Conservation (phyloP, 2,888 invertebrate species). For the Megamerina dolium region DNA sequence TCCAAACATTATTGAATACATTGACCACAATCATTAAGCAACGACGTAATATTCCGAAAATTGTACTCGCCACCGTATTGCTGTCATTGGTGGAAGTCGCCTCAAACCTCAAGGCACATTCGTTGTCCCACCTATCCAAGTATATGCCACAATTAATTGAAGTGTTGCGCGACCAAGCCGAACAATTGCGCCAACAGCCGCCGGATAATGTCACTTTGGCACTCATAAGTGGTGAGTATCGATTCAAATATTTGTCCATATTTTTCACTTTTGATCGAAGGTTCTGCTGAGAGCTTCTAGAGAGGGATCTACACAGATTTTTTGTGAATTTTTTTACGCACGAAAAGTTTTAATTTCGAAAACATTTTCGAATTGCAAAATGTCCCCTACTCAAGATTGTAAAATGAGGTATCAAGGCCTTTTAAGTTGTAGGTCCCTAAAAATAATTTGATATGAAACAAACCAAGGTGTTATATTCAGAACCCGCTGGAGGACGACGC, state of each 20-base stretch:
- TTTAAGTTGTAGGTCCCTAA: too few relatives aligned
- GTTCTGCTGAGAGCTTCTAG: too few relatives aligned
- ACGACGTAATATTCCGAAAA: constrained; percentile 35
- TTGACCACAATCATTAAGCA: constrained; percentile 53
- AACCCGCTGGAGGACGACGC: too few relatives aligned
- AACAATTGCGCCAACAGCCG: constrained; percentile 29
- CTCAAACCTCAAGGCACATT: constrained; percentile 66
- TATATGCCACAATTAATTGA: constrained; percentile 72
- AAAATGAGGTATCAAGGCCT: too few relatives aligned
- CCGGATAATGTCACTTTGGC: constrained; percentile 41
- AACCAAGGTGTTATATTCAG: too few relatives aligned
- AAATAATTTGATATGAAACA: too few relatives aligned
- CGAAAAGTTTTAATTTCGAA: too few relatives aligned
- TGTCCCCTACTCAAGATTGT: too few relatives aligned
- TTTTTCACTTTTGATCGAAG: too few relatives aligned
- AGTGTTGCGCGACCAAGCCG: constrained; percentile 62
- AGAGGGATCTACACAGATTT: too few relatives aligned
- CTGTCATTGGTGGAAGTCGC: constrained; percentile 64
- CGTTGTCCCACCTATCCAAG: constrained; percentile 66
- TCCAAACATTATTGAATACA: constrained; percentile 63
- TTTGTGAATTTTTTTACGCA: too few relatives aligned
- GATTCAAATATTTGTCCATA: neutral
- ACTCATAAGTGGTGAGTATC: constrained; percentile 57
- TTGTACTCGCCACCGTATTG: constrained; percentile 64
- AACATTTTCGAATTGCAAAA: too few relatives aligned